These are phyloP conservation scores for Apodemus sylvaticus DNA, from an alignment of 2,113 vertebrate genomes.

Conservation along the genomic window DNA sequence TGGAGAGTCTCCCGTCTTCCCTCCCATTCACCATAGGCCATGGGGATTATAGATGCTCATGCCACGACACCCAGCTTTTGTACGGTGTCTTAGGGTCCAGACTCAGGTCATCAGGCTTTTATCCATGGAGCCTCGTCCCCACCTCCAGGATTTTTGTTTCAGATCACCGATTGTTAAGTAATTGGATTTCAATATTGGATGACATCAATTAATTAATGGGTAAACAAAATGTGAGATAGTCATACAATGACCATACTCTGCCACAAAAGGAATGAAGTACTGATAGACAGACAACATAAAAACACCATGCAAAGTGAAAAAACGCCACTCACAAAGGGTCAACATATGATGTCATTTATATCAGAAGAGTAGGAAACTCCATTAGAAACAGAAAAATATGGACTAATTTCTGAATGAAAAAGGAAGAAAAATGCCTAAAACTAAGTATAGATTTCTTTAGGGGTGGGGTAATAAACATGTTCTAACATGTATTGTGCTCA, in stretches of 20 bases:
- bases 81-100: not conserved
- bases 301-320: not conserved
- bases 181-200: not conserved
- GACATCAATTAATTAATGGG: not conserved
- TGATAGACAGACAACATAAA: not conserved
- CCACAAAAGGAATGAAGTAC: not conserved
- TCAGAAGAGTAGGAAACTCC: conserved; percentile 23
- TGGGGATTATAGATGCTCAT: not conserved
- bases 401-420: not conserved
- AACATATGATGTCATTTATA: not conserved
- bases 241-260: not conserved
- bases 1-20: not conserved
- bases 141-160: not conserved
- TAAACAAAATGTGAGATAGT: not conserved
- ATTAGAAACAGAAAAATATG: not conserved
- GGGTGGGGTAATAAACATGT: not conserved
- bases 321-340: not conserved
- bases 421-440: not conserved
- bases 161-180: not conserved
- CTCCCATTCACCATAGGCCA: not conserved
- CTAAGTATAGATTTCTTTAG: not conserved
- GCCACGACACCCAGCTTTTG: not conserved
- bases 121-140: not conserved
- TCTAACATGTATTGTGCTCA: not conserved
- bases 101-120: not conserved